Evolutionary conservation across 2,113 vertebrate species (phyloP).

Genomic region (Cyanistes caeruleus): DNA sequence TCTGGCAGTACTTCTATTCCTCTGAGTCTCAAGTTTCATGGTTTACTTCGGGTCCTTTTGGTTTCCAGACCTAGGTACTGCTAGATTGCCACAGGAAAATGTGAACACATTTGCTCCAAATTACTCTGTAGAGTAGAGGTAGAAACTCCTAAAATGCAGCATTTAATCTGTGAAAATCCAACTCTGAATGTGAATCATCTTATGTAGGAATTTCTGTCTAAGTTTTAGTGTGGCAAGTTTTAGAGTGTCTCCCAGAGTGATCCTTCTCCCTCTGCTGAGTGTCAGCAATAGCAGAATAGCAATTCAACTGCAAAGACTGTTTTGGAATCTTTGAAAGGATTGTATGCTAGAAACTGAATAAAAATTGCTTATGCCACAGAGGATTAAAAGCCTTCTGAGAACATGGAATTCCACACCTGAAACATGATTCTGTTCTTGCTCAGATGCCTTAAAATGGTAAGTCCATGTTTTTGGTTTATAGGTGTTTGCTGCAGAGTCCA

Average conservation of each 20-base stretch:
- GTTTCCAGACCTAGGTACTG: not conserved
- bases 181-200: not conserved
- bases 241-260: not conserved
- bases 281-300: not conserved
- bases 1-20: not conserved
- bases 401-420: not conserved
- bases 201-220: not conserved
- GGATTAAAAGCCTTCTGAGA: not conserved
- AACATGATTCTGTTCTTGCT: not conserved
- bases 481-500: not conserved
- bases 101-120: not conserved
- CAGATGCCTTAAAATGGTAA: not conserved
- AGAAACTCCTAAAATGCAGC: not conserved
- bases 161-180: not conserved
- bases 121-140: not conserved
- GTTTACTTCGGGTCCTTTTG: not conserved
- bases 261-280: not conserved
- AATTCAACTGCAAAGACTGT: not conserved
- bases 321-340: not conserved
- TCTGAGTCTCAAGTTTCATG: not conserved
- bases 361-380: not conserved
- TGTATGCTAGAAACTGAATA: not conserved
- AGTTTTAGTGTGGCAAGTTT: not conserved
- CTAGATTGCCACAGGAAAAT: not conserved
- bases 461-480: not conserved